Evolutionary conservation across 2,888 invertebrate species (phyloP), one percentile per base, ranked within the genome.

Genomic region (Ferdinandea cuprea): DNA sequence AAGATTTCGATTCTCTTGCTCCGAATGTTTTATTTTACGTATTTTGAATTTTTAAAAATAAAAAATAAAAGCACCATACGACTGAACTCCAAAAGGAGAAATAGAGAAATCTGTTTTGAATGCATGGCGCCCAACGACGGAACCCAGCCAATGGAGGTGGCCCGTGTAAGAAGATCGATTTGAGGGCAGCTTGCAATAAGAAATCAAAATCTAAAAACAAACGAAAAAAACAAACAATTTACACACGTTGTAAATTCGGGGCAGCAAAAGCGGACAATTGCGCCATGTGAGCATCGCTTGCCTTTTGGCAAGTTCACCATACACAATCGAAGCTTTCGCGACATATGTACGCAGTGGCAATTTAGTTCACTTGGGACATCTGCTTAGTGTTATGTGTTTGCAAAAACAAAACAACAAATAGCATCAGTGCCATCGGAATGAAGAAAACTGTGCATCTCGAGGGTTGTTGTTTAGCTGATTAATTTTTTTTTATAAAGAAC

Each of bases 331-430:
- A 48, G 40, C 50, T 50, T 52, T 58, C 21, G 61, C 68, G 44
- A 61, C n/a, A n/a, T n/a, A n/a, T 59, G 13, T 30, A 54, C 65
- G 52, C 69, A 42, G 61, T 58, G 77, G 68, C 40, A 79, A 65
- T 79, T 54, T 30, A 48, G 65, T 73, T 73, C 73, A 73, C 30
- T 77, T 68, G 68, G 63, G 68, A 83, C 83, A 83, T 83, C 83
- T 83, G 83, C 44, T 68, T 63, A 83, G 78, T 83, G 78, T 78
- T 77, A 77, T 65, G 61, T 42, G 30, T 61, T 58, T 58, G 58
- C 19, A 9, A 50, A 25, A 32, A 42, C 28, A 35, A 56, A 42
- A 61, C 28, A 46, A 37, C 15, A 65, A 17, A 37, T 15, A 65
- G 40, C 40, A 40, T 37, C 52, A 52, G 48, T 50, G 44, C 72